phyloP scores from a whole-genome alignment of 2,113 vertebrate species.

The Helogale parvula region DNA sequence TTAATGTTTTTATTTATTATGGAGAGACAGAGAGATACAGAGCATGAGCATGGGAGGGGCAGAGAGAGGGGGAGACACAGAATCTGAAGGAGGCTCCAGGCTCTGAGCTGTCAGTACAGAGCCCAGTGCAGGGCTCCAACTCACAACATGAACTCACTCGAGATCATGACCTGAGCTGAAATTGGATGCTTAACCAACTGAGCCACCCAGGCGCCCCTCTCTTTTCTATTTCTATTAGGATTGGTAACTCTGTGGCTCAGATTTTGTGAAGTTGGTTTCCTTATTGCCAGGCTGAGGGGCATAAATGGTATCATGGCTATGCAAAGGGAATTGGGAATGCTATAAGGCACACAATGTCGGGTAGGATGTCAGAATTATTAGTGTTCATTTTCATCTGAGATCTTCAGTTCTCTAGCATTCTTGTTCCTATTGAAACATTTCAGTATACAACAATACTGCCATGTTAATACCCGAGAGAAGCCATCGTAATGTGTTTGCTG shows the following conservation, averaged over 20 bases:
- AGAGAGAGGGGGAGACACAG: too few relatives aligned
- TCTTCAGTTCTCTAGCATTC: slow-evolving; percentile 61
- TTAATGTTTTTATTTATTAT: too few relatives aligned
- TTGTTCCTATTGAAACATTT: slow-evolving; percentile 76
- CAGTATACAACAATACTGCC: slow-evolving; percentile 71
- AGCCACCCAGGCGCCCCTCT: too few relatives aligned
- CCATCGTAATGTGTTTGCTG: slow-evolving; percentile 79
- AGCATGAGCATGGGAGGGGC: too few relatives aligned
- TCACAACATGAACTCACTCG: too few relatives aligned
- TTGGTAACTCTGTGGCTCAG: background rate
- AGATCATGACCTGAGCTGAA: too few relatives aligned
- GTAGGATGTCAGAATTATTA: slow-evolving; percentile 1
- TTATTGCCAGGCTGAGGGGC: background rate
- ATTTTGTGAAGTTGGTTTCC: background rate
- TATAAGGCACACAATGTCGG: background rate
- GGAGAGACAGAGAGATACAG: too few relatives aligned
- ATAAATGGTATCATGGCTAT: background rate
- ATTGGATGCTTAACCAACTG: too few relatives aligned
- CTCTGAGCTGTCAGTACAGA: too few relatives aligned
- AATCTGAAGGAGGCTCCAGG: too few relatives aligned
- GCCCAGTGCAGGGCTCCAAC: too few relatives aligned
- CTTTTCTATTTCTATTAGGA: background rate
- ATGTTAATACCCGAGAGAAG: slow-evolving; percentile 70
- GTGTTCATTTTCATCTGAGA: slow-evolving; percentile 54
- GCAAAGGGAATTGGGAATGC: background rate